Base-by-base conservation (phyloP, 1,140 invertebrate species). In the Hirudo medicinalis region DNA sequence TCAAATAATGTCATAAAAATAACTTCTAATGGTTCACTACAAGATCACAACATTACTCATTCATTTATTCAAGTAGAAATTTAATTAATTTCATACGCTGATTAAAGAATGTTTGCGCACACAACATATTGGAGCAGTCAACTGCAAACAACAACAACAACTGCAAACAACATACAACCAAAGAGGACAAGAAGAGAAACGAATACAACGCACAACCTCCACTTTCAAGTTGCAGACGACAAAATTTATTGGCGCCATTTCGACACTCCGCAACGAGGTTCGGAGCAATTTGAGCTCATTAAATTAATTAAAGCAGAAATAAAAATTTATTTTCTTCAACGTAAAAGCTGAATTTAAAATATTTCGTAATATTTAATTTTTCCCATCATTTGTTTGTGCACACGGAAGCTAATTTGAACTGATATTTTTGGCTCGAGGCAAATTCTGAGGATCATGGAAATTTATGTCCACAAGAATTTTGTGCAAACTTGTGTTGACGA, bases 141-240 rank as follows among this genome's bases (percentile, higher is more conserved):
- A 11, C 57, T 15, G 29, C 57, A 63, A 63, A n/a, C 57, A 63
- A 13, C 6, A 63, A 63, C 29, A 63, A 63, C 19, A 63, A 63
- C 2, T 6, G 6, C 2, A 36, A 36, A 36, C 2, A 36, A 36
- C 32, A 36, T 3, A 6, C 32, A 2, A 36, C 32, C 32, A 6
- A 3, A 36, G n/a, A n/a, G n/a, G 6, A 36, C 57, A 11, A 25
- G 3, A 11, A 19, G 8, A 32, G 29, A 25, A 32, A 63, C 20
- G 54, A 63, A 22, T 5, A 13, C 57, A 32, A 63, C 57, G 57
- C 29, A 20, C 22, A 25, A 32, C 22, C 17, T 25, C 29, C 22
- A 32, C 29, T 63, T 25, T 63, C 22, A 20, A 32, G 57, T 32
- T 63, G 57, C 22, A 25, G 57, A 32, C 22, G 57, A 32, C 29